Conservation (phyloP, 2,888 invertebrate species). For the Apotomis betuletana region DNA sequence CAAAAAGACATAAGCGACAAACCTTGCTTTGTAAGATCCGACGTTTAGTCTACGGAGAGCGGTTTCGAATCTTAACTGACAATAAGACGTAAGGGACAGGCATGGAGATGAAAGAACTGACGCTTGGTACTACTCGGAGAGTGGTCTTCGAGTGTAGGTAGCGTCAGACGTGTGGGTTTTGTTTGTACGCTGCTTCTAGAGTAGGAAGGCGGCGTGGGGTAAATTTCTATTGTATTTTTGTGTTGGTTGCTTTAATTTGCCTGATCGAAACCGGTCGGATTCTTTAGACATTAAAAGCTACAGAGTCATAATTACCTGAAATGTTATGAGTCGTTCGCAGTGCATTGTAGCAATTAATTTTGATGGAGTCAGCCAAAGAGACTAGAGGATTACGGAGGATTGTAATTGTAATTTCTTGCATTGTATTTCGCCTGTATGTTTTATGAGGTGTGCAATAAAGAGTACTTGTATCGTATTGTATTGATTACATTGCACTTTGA, state of each 20-base stretch:
- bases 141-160: neutral
- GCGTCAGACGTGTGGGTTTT: constrained; percentile 23
- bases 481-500: no score
- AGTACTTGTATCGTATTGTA: no score
- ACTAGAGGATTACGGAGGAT: no score
- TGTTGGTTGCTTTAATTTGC: neutral
- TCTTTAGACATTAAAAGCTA: neutral
- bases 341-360: neutral
- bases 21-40: neutral
- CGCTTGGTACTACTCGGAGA: neutral
- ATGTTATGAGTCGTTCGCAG: neutral
- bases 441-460: no score
- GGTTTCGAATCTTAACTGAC: neutral
- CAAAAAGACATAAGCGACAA: neutral
- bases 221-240: constrained; percentile 14
- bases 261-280: neutral
- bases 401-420: no score
- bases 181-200: constrained; percentile 19
- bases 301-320: neutral
- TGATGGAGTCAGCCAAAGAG: no score
- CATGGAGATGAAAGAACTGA: neutral
- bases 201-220: constrained; percentile 14
- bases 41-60: neutral
- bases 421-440: no score
- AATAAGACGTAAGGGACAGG: neutral